Percentiles rank a stretch among this genome's conserved stretches.
phyloP scores from a whole-genome alignment of 2,113 vertebrate genomes.

The Dromiciops gliroides region DNA sequence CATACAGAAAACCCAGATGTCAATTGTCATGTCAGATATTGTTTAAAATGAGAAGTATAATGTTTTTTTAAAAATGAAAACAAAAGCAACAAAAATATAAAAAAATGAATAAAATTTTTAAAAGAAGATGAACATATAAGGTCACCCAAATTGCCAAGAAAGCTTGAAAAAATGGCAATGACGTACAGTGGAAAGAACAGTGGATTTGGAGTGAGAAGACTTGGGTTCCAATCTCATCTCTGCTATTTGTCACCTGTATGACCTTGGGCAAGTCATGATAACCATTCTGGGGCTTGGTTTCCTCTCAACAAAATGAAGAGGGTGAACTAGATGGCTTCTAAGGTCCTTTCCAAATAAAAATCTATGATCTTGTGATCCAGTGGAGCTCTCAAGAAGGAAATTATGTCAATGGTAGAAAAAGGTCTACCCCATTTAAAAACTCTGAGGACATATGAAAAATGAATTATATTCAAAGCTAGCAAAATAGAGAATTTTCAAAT shows the following conservation, averaged over 20 bases:
- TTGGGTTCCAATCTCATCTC: not conserved
- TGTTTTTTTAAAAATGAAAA: not conserved
- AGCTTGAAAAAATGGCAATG: not conserved
- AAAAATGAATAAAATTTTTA: not conserved
- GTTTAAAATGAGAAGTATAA: conserved; percentile 21
- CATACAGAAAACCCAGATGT: conserved; percentile 52
- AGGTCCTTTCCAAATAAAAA: not conserved
- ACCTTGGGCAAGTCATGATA: not conserved
- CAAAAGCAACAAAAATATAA: not conserved
- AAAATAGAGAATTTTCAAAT: conserved; percentile 72
- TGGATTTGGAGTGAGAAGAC: not conserved
- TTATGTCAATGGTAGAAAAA: conserved; percentile 19
- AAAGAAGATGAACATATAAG: not conserved
- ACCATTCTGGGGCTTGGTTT: not conserved
- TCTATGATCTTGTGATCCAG: not conserved
- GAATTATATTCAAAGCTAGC: conserved; percentile 71
- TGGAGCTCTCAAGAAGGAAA: conserved; percentile 40
- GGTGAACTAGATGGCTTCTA: not conserved
- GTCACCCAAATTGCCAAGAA: not conserved
- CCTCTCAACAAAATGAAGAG: not conserved
- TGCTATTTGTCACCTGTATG: not conserved
- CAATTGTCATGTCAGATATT: conserved; percentile 65
- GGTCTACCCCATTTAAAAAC: conserved; percentile 37
- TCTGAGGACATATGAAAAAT: conserved; percentile 70
- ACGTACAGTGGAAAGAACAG: not conserved